Evolutionary conservation across 2,888 invertebrate genomes (phyloP), one percentile per base, ranked within the genome.

Genomic region (Spisula solida): DNA sequence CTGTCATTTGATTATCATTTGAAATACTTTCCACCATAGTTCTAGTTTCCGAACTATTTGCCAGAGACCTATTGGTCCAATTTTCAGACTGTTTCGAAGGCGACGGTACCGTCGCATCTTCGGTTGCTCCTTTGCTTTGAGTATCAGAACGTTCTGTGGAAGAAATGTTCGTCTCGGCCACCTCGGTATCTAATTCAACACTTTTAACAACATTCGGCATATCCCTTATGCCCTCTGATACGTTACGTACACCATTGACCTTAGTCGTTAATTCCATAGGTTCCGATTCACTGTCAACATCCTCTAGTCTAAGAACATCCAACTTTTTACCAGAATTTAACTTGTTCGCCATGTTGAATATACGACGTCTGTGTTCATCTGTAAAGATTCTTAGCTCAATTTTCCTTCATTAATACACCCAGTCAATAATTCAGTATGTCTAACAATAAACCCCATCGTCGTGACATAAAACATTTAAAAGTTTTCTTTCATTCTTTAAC

Each of bases 141-240:
- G 47, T 41, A 18, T 41, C 85, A 5, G 56, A n/a, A 6, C 41
- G 47, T 25, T 81, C 56, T 51, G 34, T 56, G 1, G 31, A 34
- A 56, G 20, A 18, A 25, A 16, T 6, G 12, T 56, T 56, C 0
- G 10, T 31, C 0, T 25, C 34, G 12, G 31, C 18, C 34, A 66
- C 80, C 34, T 80, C 80, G 6, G 0, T 47, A 14, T 79, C 47
- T 41, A 60, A 41, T 16, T 56, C n/a, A 0, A 48, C 25, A 56
- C 48, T 55, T 12, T 80, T 55, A 6, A 85, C 85, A 79, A 85
- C 79, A 79, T 85, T 85, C 5, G 85, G 79, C 55, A 85, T 85
- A 25, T 79, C 20, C 0, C 29, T 51, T 18, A 31, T 34, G 0
- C 56, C 34, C 20, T 81, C 80, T 25, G 80, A 80, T 14, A 12